A percentile compares a stretch with the other conserved stretches of the same genome.
These are phyloP conservation scores for Camptogramma bilineatum DNA, from an alignment of 2,888 invertebrate species.

Conservation along the genomic window DNA sequence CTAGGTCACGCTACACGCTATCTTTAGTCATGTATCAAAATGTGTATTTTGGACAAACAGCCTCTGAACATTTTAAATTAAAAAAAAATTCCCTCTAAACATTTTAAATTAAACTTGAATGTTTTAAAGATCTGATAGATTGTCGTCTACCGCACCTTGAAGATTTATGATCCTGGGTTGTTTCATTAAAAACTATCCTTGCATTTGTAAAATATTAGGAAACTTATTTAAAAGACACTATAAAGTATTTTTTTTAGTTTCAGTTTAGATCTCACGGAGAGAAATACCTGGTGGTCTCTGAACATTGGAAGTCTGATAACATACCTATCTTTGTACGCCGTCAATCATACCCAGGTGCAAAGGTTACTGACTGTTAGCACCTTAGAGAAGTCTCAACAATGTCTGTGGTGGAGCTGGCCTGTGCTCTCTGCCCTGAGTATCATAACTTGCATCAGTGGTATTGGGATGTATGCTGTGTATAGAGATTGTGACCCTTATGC, in stretches of 20 bases:
- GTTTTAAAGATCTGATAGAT: too few relatives aligned
- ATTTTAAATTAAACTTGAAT: too few relatives aligned
- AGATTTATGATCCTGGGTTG: too few relatives aligned
- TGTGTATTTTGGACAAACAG: too few relatives aligned
- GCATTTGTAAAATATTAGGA: too few relatives aligned
- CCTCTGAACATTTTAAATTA: too few relatives aligned
- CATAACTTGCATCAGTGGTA: slow-evolving; percentile 90
- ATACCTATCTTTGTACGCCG: slow-evolving; percentile 92
- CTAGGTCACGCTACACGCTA: too few relatives aligned
- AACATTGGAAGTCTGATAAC: slow-evolving; percentile 92
- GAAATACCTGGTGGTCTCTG: slow-evolving; percentile 94
- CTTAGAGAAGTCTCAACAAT: slow-evolving; percentile 88
- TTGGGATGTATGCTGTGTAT: slow-evolving; percentile 94
- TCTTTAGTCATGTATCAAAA: too few relatives aligned
- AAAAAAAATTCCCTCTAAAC: too few relatives aligned
- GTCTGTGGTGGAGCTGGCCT: slow-evolving; percentile 93
- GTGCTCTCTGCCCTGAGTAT: slow-evolving; percentile 90
- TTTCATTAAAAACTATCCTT: too few relatives aligned
- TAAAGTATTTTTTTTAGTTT: slow-evolving; percentile 81
- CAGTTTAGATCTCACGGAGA: slow-evolving; percentile 91
- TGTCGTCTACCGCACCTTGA: too few relatives aligned
- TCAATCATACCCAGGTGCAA: slow-evolving; percentile 93
- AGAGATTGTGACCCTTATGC: slow-evolving; percentile 92
- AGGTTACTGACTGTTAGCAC: slow-evolving; percentile 89
- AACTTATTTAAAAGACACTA: too few relatives aligned